phyloP scores from a whole-genome alignment of 2,113 vertebrate genomes.

The Laticauda laticaudata region DNA sequence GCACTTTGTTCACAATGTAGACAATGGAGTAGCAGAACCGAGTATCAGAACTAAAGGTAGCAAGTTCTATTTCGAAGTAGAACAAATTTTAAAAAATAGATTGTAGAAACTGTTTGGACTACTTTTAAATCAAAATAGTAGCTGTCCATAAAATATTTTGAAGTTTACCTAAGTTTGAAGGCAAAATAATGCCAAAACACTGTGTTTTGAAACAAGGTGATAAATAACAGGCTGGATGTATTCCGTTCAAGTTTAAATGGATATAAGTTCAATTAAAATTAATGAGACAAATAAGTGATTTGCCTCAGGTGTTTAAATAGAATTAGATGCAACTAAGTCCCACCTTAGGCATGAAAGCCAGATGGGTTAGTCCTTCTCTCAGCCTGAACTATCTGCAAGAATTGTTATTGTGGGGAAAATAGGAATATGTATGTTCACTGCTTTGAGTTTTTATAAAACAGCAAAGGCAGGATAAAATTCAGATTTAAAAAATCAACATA shows the following conservation, averaged over 20 bases:
- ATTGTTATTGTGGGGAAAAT: neutral
- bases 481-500: neutral
- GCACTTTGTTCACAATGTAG: rapidly evolving
- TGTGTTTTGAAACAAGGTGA: neutral
- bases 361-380: neutral
- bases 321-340: neutral
- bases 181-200: constrained; percentile 18
- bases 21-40: neutral
- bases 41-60: neutral
- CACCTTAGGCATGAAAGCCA: neutral
- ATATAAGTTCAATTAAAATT: neutral
- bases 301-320: neutral
- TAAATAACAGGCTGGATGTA: neutral
- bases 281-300: neutral
- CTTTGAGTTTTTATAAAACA: neutral
- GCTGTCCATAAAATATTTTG: constrained; percentile 23
- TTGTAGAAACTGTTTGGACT: neutral
- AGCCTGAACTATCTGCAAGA: neutral
- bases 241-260: neutral
- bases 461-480: neutral
- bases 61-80: constrained; percentile 1
- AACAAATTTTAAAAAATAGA: neutral
- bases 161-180: neutral
- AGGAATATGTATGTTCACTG: neutral
- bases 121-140: neutral